Evolutionary conservation across 1,140 invertebrate genomes (phyloP), one percentile per base, ranked within the genome.

Genomic region (Melitaea cinxia): DNA sequence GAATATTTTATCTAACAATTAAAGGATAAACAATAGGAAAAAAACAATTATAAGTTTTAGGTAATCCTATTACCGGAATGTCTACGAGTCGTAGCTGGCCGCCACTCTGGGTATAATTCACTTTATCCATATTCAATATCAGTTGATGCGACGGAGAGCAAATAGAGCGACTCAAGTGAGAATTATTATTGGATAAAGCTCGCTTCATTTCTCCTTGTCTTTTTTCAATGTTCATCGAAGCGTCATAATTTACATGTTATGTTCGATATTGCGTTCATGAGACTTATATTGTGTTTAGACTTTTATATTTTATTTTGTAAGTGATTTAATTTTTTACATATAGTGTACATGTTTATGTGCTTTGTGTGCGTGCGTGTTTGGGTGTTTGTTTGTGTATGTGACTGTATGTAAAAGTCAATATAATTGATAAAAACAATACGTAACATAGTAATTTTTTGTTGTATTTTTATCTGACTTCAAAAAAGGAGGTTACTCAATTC

Each of bases 111-210:
- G 81, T 84, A 83, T 89, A 89, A 89, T 87, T 88, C 83, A 87
- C 83, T 86, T 89, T 88, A 83, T 88, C 85, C 83, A 87, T 88
- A 89, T 89, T 89, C 85, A 85, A 87, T 88, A 89, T 88, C 83
- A 87, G 42, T 87, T 85, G 79, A 78, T 73, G 75, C 77, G 81
- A 85, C 78, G 79, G 42, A 75, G 82, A 80, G 78, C 80, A 89
- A 89, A 87, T 87, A 89, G 82, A 86, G 76, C 82, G 79, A 80
- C 82, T 78, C 79, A 80, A 85, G 81, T 88, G 85, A 87, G 80
- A 87, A 89, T 89, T 88, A 88, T 89, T 88, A 88, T 89, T 85
- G 87, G 76, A 89, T 87, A 85, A 87, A 83, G 82, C 80, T 75
- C 82, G 75, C 72, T 78, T 85, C 82, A 83, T 85, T 82, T 76